Evolutionary conservation across 2,888 invertebrate genomes (phyloP), one percentile per base, ranked within the genome.

Genomic region (Danaus chrysippus): DNA sequence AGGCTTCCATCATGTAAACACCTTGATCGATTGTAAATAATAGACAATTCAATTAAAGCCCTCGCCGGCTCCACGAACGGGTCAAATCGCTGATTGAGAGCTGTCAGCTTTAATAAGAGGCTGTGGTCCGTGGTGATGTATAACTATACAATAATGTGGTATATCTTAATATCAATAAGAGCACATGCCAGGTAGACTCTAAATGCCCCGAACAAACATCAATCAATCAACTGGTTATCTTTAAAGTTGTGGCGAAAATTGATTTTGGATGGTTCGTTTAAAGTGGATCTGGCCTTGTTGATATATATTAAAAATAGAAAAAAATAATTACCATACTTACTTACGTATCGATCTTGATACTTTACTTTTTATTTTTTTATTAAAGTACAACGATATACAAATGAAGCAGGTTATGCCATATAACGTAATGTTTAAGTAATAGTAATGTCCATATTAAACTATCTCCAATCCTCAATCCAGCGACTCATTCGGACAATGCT

Each of bases 121-220:
- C 55, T 54, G 57, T 46, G 46, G 46, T 42, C 41, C 34, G 17
- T 19, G 58, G 68, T 77, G 78, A 80, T 81, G 82, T 83, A 83
- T 82, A 83, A 79, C 80, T 79, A 80, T 79, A 79, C 81, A 82
- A 84, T 82, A 79, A 77, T 70, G 74, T 64, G 71, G 72, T 72
- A 71, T 72, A 77, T 85, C 84, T 86, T 83, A 83, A 87, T 87
- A 86, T 85, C 84, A 86, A 84, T 87, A 81, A 80, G 77, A 72
- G 74, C 81, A 80, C 78, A 80, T 80, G 64, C 62, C 80, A 79
- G 82, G 80, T 79, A 78, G 77, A 70, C 69, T 76, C 78, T 81
- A 82, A 81, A 84, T 80, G 84, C 79, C 69, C 76, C 79, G 83
- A 86, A 82, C 83, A 86, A 87, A 89, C 86, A 89, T 81, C 86